Evolutionary conservation across 2,797 vertebrate genomes (phyloP), one percentile per base, ranked within the genome.

Genomic region (Xiphorhynchus erythropygius): DNA sequence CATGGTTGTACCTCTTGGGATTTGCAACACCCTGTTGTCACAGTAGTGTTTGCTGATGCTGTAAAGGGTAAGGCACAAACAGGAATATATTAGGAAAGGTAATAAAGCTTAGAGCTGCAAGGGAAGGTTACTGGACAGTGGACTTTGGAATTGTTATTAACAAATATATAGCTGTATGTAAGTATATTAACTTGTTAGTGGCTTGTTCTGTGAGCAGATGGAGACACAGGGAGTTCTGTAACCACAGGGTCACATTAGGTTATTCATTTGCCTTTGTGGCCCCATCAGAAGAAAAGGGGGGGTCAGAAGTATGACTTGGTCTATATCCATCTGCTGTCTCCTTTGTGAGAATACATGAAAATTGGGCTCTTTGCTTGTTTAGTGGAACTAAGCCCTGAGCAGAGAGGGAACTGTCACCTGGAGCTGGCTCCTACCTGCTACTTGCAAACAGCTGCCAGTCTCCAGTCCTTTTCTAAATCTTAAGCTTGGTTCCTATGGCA

Each of bases 11-110:
- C 11, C 19, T 77, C 8, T 2, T 7, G 9, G 53, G 10, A 9
- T 46, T 3, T 1, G 4, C n/a, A 35, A 2, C 17, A 23, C 3
- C 0, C 7, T 23, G 1, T 35, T 10, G 2, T 46, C 0, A 1
- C 21, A 10, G 56, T 30, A n/a, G 35, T 1, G 0, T 55, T 50
- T 77, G 64, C 75, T 90, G 55, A 16, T 64, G 44, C 50, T 77
- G 17, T 39, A 56, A 57, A 67, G 53, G 53, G 37, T 55, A 7
- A 64, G 22, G 33, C 73, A 37, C n/a, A 33, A 59, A 23, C 10
- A 15, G 46, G 55, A 59, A 44, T 46, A 33, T 28, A 42, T 1
- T 17, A 4, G 18, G 30, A 39, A 9, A 41, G 19, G 35, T 24
- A 59, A 18, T 68, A n/a, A 56, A 53, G 25, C 25, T 10, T 39